phyloP scores from a whole-genome alignment of 2,797 vertebrate genomes.

The Eulemur coronatus region DNA sequence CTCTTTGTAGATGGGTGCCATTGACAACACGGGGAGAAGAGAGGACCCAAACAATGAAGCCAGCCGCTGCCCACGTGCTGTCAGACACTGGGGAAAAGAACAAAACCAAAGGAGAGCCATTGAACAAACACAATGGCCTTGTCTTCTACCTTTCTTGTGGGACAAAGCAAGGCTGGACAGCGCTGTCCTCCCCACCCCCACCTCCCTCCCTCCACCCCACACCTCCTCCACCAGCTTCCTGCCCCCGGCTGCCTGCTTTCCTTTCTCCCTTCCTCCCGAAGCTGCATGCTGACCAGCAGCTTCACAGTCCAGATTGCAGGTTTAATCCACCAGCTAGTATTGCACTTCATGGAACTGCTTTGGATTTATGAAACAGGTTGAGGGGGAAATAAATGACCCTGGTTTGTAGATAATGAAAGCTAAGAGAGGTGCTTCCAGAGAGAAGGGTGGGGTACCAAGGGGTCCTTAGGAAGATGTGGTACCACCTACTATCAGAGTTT shows the following conservation, averaged over 20 bases:
- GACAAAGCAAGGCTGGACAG: conserved; percentile 47
- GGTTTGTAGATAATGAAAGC: conserved; percentile 63
- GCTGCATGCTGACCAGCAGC: neutral
- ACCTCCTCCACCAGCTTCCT: neutral
- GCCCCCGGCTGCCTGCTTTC: neutral
- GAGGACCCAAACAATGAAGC: conserved; percentile 66
- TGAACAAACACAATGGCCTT: conserved; percentile 60
- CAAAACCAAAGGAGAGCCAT: conserved; percentile 37
- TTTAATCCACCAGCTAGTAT: conserved; percentile 45
- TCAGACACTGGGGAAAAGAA: conserved; percentile 45
- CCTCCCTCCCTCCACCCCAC: neutral
- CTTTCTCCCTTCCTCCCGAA: neutral
- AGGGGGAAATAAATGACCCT: conserved; percentile 58
- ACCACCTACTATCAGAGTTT: neutral
- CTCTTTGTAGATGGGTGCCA: conserved; percentile 47
- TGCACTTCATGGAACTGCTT: conserved; percentile 40
- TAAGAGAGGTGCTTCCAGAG: neutral
- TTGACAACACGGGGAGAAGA: conserved; percentile 23
- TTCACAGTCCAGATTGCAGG: conserved; percentile 1
- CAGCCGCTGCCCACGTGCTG: neutral
- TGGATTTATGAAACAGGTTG: conserved; percentile 56
- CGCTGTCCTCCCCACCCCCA: neutral
- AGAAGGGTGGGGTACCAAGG: accelerated
- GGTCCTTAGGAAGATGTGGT: neutral
- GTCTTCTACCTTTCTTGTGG: conserved; percentile 27